A percentile compares a stretch with the other conserved stretches of the same genome.
Evolutionary conservation across 2,113 vertebrate species (phyloP).

Genomic region (Vulpes vulpes): DNA sequence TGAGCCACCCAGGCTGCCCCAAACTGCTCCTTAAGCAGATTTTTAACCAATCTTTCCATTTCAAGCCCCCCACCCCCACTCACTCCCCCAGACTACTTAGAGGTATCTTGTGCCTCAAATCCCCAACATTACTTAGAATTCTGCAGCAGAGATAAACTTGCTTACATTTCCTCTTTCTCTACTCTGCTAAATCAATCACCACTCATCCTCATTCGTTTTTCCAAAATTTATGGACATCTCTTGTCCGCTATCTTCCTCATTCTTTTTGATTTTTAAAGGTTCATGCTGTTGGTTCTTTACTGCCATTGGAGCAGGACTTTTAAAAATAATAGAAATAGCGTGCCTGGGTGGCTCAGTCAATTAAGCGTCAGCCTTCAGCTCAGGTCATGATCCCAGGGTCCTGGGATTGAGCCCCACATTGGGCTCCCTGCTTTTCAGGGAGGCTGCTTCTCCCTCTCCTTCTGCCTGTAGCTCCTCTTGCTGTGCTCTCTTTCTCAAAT

Average conservation of each 20-base stretch:
- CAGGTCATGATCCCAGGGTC: background rate
- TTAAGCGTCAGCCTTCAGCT: background rate
- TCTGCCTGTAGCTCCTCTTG: background rate
- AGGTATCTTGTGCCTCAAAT: background rate
- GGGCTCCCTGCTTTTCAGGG: background rate
- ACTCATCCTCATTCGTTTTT: background rate
- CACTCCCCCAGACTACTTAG: background rate
- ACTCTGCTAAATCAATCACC: background rate
- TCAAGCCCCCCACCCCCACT: background rate
- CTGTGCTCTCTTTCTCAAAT: background rate
- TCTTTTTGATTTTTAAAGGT: slow-evolving; percentile 42
- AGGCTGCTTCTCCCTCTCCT: background rate
- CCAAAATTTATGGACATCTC: background rate
- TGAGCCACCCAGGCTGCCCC: too few species aligned
- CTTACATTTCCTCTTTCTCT: slow-evolving; percentile 39
- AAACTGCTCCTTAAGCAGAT: background rate
- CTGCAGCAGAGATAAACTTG: background rate
- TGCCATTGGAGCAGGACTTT: slow-evolving; percentile 3
- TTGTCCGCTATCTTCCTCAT: background rate
- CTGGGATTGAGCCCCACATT: background rate
- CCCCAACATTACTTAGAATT: slow-evolving; percentile 18
- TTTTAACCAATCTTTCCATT: slow-evolving; percentile 30
- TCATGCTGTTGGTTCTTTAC: background rate
- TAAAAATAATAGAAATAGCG: slow-evolving; percentile 17
- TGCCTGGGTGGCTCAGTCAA: background rate